A percentile compares a stretch with the other conserved stretches of the same genome.
Evolutionary conservation across 1,140 invertebrate species (phyloP).

Genomic region (Oryctes rhinoceros): DNA sequence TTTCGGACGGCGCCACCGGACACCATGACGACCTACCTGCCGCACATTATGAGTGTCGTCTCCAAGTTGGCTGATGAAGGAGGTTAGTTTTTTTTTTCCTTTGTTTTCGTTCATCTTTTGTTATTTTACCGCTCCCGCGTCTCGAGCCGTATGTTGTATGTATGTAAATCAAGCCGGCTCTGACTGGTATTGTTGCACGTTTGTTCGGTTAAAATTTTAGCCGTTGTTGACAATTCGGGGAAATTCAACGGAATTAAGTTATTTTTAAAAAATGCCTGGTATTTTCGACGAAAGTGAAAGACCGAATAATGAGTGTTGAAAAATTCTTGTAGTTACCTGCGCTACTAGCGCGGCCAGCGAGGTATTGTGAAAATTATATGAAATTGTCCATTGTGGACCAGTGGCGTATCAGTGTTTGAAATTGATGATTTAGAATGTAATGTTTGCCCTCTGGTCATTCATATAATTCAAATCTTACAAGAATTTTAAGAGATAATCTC

Average conservation of each 20-base stretch:
- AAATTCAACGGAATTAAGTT: slow-evolving; percentile 29
- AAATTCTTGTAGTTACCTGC: background rate
- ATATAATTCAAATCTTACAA: too few species aligned
- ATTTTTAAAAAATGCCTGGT: slow-evolving; percentile 28
- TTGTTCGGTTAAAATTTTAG: background rate
- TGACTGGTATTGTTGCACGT: background rate
- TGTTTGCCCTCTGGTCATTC: too few species aligned
- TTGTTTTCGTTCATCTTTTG: background rate
- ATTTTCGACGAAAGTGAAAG: background rate
- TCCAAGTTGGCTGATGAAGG: slow-evolving; percentile 50
- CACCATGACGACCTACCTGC: slow-evolving; percentile 51
- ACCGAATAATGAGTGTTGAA: background rate
- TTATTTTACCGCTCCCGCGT: background rate
- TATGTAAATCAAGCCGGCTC: background rate
- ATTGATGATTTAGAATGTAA: too few species aligned
- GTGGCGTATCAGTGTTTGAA: too few species aligned
- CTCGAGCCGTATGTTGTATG: background rate
- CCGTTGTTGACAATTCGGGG: background rate
- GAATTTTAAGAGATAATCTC: too few species aligned
- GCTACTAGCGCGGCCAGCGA: background rate
- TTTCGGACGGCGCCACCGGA: slow-evolving; percentile 53
- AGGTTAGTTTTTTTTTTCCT: slow-evolving; percentile 49
- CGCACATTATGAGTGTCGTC: slow-evolving; percentile 55
- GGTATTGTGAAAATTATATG: too few species aligned
- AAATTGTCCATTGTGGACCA: too few species aligned